A percentile compares a stretch with the other conserved stretches of the same genome.
phyloP scores from a whole-genome alignment of 35 echinoderm and acorn worm genomes.

The Acanthaster planci region DNA sequence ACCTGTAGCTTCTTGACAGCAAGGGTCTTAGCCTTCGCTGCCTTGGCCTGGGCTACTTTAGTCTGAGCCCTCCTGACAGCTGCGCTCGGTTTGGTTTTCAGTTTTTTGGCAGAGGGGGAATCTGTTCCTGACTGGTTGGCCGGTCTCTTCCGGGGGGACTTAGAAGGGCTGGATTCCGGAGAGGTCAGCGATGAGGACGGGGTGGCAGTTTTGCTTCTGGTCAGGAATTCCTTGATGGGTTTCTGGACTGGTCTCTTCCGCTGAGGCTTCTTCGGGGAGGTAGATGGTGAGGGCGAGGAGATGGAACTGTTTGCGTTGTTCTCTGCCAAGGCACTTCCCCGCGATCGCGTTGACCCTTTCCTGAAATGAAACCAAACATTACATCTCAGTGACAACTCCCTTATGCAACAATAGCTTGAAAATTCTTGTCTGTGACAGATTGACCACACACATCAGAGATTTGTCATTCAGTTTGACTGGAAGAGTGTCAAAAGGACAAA shows the following conservation, averaged over 20 bases:
- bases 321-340: slow-evolving; percentile 24
- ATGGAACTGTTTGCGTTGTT: slow-evolving; percentile 28
- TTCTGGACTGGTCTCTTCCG: neutral
- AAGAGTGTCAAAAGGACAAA: too few relatives aligned
- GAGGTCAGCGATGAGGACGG: slow-evolving; percentile 6
- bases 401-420: too few relatives aligned
- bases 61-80: slow-evolving; percentile 14
- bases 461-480: too few relatives aligned
- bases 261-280: slow-evolving; percentile 17
- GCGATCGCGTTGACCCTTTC: slow-evolving; percentile 15
- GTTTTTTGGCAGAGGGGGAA: neutral
- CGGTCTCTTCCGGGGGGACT: neutral
- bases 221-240: slow-evolving; percentile 34
- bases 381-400: too few relatives aligned
- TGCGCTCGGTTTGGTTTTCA: neutral
- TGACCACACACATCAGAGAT: too few relatives aligned
- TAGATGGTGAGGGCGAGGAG: neutral
- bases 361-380: neutral
- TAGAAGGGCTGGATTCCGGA: slow-evolving; percentile 32
- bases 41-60: neutral
- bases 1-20: slow-evolving; percentile 1
- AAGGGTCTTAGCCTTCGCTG: neutral
- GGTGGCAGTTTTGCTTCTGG: neutral
- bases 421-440: too few relatives aligned
- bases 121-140: neutral